Conservation (phyloP, 2,797 vertebrate species). For the Protonibea diacanthus region DNA sequence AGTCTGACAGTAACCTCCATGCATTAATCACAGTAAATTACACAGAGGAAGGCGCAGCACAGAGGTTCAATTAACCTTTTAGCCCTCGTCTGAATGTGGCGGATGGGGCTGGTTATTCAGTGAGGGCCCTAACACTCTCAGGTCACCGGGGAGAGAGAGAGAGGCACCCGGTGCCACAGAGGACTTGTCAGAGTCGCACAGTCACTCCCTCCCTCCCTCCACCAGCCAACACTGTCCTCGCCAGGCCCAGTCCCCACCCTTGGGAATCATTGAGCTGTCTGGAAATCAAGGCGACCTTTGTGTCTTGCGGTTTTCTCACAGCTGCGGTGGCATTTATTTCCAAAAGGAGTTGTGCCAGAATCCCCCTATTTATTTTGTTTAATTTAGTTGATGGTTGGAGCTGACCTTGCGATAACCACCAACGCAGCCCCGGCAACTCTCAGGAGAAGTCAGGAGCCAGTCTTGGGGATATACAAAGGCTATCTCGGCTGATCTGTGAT, state of each 20-base stretch:
- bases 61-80: conserved; percentile 88
- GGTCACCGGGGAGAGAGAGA: conserved; percentile 72
- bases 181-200: conserved; percentile 53
- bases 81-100: conserved; percentile 78
- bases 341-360: conserved; percentile 46
- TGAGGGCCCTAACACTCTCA: conserved; percentile 63
- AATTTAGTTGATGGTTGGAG: conserved; percentile 60
- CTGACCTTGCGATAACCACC: conserved; percentile 62
- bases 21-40: conserved; percentile 89
- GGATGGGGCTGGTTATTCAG: conserved; percentile 78
- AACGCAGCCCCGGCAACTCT: conserved; percentile 29
- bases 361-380: conserved; percentile 71
- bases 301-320: conserved; percentile 65
- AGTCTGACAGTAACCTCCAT: conserved; percentile 84
- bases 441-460: conserved; percentile 55
- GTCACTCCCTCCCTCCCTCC: conserved; percentile 24
- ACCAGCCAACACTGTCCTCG: conserved; percentile 41
- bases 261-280: conserved; percentile 67
- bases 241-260: conserved; percentile 62
- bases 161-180: conserved; percentile 58
- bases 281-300: conserved; percentile 80
- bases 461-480: conserved; percentile 40
- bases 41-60: conserved; percentile 84
- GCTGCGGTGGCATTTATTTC: conserved; percentile 66
- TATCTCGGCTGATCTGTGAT: conserved; percentile 46